Conservation (phyloP, 1,140 invertebrate genomes). For the Odontomachus brunneus region DNA sequence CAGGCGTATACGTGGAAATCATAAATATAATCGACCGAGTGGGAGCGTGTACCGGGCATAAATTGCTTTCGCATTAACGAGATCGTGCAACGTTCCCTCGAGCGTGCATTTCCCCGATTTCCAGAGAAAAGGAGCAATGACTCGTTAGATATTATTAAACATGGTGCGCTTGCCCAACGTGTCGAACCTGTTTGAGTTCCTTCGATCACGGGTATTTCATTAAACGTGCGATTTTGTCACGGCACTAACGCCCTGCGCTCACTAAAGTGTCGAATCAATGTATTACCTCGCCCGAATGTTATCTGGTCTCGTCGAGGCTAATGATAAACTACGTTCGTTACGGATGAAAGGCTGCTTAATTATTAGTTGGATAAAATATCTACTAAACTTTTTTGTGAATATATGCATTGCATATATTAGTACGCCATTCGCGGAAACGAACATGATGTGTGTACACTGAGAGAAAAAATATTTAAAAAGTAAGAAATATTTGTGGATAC, state of each 20-base stretch:
- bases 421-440: not conserved
- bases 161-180: not conserved
- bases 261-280: not conserved
- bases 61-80: constrained; percentile 64
- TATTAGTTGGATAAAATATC: not conserved
- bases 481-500: too few species aligned
- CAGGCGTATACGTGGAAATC: constrained; percentile 52
- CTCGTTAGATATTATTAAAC: constrained; percentile 52
- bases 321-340: not conserved
- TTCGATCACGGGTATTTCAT: constrained; percentile 11
- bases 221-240: constrained; percentile 16
- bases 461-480: too few species aligned
- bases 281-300: not conserved
- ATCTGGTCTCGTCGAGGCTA: not conserved
- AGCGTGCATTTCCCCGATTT: constrained; percentile 65
- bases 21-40: constrained; percentile 53
- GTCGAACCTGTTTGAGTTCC: constrained; percentile 14
- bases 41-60: constrained; percentile 38
- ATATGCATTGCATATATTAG: too few species aligned
- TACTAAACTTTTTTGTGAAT: too few species aligned
- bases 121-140: constrained; percentile 31
- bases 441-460: not conserved
- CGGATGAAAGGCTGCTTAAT: too few species aligned
- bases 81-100: constrained; percentile 30
- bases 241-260: not conserved